Evolutionary conservation across 1,140 invertebrate genomes (phyloP).

Genomic region (Papilio machaon): DNA sequence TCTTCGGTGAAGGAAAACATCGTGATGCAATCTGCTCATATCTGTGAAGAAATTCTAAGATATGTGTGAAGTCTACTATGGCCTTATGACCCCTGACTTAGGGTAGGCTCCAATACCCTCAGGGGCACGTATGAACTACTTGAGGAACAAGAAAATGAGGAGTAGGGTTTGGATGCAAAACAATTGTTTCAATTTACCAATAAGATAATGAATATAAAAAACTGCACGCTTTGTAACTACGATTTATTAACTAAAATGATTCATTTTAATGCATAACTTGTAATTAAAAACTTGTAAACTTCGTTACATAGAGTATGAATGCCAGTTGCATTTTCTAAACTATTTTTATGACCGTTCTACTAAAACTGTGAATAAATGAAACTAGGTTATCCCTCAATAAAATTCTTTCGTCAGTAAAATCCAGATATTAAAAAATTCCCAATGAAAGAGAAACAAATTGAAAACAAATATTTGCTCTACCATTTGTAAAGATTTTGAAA

Average conservation of each 20-base stretch:
- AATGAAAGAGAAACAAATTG: constrained; percentile 7
- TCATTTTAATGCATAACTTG: not conserved
- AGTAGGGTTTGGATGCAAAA: not conserved
- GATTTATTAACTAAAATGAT: not conserved
- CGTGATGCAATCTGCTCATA: no score
- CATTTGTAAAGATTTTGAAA: not conserved
- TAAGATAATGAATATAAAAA: no score
- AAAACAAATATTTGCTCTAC: not conserved
- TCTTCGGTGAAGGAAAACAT: no score
- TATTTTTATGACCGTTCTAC: not conserved
- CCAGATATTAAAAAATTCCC: not conserved
- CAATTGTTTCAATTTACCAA: not conserved
- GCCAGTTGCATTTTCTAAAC: not conserved
- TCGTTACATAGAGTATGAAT: not conserved
- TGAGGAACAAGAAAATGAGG: not conserved
- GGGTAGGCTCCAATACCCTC: no score
- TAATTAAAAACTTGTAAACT: not conserved
- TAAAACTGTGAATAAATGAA: not conserved
- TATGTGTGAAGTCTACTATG: no score
- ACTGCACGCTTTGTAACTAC: not conserved
- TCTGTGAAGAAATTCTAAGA: no score
- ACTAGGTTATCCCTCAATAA: constrained; percentile 16
- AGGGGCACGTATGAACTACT: not conserved
- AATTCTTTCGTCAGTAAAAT: constrained; percentile 8
- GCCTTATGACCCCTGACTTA: no score